phyloP scores from a whole-genome alignment of 2,888 invertebrate species.

The Drosophila nr. perissopoda region DNA sequence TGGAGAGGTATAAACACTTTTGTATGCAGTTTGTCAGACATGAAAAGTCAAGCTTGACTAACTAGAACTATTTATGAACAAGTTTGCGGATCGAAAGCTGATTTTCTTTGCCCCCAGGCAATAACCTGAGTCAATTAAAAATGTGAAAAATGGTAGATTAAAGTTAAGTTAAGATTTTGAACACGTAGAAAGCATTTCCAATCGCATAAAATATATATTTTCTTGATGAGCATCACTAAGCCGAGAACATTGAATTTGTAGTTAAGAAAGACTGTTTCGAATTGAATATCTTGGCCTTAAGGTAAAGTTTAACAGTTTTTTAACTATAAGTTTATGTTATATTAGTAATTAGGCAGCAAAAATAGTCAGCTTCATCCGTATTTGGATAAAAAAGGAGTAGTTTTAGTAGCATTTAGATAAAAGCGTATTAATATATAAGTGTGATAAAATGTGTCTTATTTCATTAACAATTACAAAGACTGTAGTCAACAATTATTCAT shows the following conservation, averaged over 20 bases:
- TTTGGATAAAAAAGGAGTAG: background rate
- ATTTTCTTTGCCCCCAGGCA: background rate
- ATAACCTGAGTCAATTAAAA: background rate
- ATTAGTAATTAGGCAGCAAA: background rate
- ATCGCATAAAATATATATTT: background rate
- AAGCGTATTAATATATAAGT: too few species aligned
- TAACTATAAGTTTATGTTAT: background rate
- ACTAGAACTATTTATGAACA: background rate
- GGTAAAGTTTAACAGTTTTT: background rate
- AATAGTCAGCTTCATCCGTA: fast-evolving
- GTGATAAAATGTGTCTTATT: too few species aligned
- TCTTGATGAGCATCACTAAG: background rate
- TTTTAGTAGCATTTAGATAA: background rate
- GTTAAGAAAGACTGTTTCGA: background rate
- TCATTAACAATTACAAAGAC: background rate
- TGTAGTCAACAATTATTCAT: background rate
- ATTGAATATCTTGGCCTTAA: background rate
- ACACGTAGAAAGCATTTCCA: background rate
- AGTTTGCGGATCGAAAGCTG: background rate
- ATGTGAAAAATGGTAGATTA: fast-evolving
- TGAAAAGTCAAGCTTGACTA: background rate
- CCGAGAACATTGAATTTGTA: background rate
- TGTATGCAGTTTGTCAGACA: background rate
- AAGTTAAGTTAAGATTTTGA: background rate
- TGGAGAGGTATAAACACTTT: background rate